Conservation (phyloP, 2,888 invertebrate genomes). For the Stegophylla sp. region DNA sequence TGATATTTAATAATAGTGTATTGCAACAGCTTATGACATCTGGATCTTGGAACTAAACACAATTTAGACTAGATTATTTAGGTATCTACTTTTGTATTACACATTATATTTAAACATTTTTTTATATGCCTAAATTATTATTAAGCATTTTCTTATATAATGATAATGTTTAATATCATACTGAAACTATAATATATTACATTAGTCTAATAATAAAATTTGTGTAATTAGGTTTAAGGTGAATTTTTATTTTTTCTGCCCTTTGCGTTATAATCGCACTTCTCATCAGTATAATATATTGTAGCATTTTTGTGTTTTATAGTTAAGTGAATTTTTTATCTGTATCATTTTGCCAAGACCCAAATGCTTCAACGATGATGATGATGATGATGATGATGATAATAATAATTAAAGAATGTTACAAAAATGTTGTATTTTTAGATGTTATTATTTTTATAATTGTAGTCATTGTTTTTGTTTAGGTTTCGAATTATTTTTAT, state of each 20-base stretch:
- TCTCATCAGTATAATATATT: constrained; percentile 39
- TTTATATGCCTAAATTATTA: constrained; percentile 38
- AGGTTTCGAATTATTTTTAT: constrained; percentile 19
- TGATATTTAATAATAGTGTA: constrained; percentile 42
- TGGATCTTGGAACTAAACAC: constrained; percentile 50
- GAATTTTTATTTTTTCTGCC: constrained; percentile 47
- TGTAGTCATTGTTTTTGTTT: constrained; percentile 21
- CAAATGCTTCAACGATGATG: neutral
- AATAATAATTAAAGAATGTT: neutral
- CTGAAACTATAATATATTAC: constrained; percentile 20
- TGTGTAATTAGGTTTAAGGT: constrained; percentile 55
- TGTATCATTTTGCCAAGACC: constrained; percentile 34
- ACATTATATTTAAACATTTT: constrained; percentile 28
- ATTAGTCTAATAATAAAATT: constrained; percentile 53
- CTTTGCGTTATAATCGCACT: constrained; percentile 14
- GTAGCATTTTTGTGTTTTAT: constrained; percentile 13
- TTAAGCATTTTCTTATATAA: constrained; percentile 37
- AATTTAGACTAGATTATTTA: constrained; percentile 54
- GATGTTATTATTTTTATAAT: constrained; percentile 27
- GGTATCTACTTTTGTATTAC: constrained; percentile 50
- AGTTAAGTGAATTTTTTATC: constrained; percentile 16
- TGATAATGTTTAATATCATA: constrained; percentile 30
- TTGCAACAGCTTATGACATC: constrained; percentile 44
- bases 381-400: neutral
- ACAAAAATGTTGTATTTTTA: neutral